phyloP scores from a whole-genome alignment of 2,797 vertebrate genomes.

The Pseudochirops corinnae region DNA sequence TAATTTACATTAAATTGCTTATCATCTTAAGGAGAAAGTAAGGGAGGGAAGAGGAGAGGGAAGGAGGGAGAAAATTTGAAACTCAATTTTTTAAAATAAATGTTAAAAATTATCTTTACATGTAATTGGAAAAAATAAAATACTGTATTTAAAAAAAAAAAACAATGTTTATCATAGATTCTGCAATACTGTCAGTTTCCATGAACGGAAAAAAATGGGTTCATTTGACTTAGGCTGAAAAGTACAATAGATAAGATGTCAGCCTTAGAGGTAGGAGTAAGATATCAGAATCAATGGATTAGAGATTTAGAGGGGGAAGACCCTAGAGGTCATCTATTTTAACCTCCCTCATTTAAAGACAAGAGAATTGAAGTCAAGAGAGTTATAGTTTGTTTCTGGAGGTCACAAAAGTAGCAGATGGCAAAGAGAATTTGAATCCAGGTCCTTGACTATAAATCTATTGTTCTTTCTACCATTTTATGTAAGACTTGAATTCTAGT shows the following conservation, averaged over 20 bases:
- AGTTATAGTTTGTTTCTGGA: background rate
- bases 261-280: background rate
- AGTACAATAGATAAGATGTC: background rate
- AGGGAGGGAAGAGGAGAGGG: background rate
- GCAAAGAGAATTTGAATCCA: background rate
- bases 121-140: background rate
- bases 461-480: background rate
- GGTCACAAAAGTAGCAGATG: background rate
- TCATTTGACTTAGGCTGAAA: background rate
- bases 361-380: background rate
- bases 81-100: background rate
- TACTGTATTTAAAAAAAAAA: background rate
- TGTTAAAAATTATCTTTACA: background rate
- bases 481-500: background rate
- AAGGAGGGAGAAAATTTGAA: background rate
- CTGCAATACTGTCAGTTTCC: background rate
- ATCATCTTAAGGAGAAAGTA: background rate
- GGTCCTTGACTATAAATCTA: background rate
- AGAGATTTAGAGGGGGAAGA: background rate
- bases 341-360: conserved; percentile 25
- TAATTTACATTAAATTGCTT: background rate
- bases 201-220: background rate
- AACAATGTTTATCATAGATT: background rate
- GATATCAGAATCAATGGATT: background rate
- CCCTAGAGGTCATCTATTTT: too few species aligned